These are phyloP conservation scores for Heliopora coerulea DNA, from an alignment of 92 coral and sea anemone species.

Conservation along the genomic window DNA sequence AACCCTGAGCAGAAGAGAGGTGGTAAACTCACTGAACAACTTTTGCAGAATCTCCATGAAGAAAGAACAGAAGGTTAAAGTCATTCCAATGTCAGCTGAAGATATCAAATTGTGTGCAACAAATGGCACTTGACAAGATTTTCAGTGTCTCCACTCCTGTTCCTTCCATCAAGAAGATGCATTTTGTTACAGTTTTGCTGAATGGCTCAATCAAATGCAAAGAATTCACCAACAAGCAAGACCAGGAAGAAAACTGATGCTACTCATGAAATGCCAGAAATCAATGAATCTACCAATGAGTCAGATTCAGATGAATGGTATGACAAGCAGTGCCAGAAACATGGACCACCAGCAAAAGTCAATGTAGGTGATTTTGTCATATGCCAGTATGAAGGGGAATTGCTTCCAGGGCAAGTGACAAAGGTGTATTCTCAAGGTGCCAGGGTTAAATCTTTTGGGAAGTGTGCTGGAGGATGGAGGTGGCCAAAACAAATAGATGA, in stretches of 20 bases:
- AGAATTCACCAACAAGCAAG: constrained; percentile 40
- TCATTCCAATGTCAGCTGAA: too few relatives aligned
- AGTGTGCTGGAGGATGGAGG: constrained; percentile 65
- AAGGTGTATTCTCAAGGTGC: constrained; percentile 51
- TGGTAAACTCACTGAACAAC: constrained; percentile 49
- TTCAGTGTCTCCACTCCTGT: constrained; percentile 51
- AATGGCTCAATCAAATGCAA: constrained; percentile 47
- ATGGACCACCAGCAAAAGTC: background rate
- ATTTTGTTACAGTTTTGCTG: constrained; percentile 33
- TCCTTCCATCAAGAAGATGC: constrained; percentile 52
- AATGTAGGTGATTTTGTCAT: constrained; percentile 55
- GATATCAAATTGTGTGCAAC: too few relatives aligned
- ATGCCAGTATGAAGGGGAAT: constrained; percentile 54
- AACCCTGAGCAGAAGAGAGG: constrained; percentile 50
- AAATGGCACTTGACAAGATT: constrained; percentile 33
- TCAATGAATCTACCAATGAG: constrained; percentile 32
- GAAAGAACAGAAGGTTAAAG: too few relatives aligned
- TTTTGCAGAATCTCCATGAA: constrained; percentile 41
- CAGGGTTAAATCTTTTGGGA: constrained; percentile 43
- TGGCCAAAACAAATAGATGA: constrained; percentile 54
- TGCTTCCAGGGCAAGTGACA: constrained; percentile 61
- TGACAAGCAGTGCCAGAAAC: constrained; percentile 49
- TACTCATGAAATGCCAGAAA: constrained; percentile 16
- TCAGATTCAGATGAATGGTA: constrained; percentile 55
- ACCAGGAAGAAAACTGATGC: constrained; percentile 22